Evolutionary conservation across 2,113 vertebrate species (phyloP).

Genomic region (Oryzias curvinotus): DNA sequence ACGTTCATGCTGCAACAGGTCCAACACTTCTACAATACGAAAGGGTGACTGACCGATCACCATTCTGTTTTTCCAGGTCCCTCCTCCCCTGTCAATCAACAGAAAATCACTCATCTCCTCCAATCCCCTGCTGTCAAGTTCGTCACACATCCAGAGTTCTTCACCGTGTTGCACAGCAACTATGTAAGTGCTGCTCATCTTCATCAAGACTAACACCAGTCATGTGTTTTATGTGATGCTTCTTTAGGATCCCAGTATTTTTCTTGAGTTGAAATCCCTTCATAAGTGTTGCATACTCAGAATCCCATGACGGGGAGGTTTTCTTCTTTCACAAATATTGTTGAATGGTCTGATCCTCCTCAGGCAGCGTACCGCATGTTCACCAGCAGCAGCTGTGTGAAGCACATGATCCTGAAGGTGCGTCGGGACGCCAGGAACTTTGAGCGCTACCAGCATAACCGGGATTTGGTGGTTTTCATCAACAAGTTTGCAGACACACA

Average conservation of each 20-base stretch:
- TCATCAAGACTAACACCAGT: too few species aligned
- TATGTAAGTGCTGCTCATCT: conserved; percentile 82
- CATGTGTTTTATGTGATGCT: too few species aligned
- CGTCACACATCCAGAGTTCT: conserved; percentile 96
- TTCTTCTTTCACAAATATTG: too few species aligned
- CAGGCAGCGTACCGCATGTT: conserved; percentile 96
- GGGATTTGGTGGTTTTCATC: conserved; percentile 96
- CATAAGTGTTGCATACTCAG: too few species aligned
- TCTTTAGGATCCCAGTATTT: too few species aligned
- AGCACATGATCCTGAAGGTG: conserved; percentile 98
- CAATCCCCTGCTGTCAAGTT: conserved; percentile 98
- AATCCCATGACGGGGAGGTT: too few species aligned
- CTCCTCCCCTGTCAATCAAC: conserved; percentile 87
- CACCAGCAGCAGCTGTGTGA: conserved; percentile 96
- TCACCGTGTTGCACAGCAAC: conserved; percentile 95
- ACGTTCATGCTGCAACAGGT: too few species aligned
- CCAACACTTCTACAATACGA: neutral
- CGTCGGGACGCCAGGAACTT: conserved; percentile 95
- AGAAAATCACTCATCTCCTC: conserved; percentile 92
- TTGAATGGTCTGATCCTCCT: neutral
- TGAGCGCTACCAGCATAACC: conserved; percentile 97
- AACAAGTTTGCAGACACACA: conserved; percentile 94
- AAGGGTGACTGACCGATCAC: neutral
- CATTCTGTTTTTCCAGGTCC: conserved; percentile 73
- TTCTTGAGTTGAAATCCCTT: too few species aligned